A percentile compares a stretch with the other conserved stretches of the same genome.
These are phyloP conservation scores for Podabrus alpinus DNA, from an alignment of 2,888 invertebrate species.

Conservation along the genomic window DNA sequence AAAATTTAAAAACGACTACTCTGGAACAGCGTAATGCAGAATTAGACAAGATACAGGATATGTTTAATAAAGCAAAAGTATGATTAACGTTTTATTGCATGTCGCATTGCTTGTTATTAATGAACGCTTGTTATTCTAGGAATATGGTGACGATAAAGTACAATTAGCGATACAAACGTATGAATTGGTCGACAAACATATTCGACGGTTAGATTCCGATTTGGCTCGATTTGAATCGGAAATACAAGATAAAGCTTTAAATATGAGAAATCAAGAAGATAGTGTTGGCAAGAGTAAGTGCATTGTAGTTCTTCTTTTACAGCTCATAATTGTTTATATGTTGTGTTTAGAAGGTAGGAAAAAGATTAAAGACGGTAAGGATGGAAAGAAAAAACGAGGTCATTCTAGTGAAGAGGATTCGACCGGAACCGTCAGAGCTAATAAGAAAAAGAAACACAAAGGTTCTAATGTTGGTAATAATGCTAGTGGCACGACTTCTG, in stretches of 20 bases:
- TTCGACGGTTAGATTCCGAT: conserved; percentile 92
- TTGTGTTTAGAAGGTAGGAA: conserved; percentile 68
- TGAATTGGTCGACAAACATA: conserved; percentile 97
- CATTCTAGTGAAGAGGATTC: conserved; percentile 59
- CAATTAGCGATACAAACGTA: conserved; percentile 97
- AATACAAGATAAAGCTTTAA: conserved; percentile 91
- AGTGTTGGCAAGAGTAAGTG: conserved; percentile 63
- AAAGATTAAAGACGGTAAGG: conserved; percentile 67
- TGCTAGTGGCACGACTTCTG: conserved; percentile 44
- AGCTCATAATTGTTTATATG: background rate
- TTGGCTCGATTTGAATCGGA: conserved; percentile 95
- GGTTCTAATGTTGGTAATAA: conserved; percentile 47
- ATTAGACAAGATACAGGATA: conserved; percentile 80
- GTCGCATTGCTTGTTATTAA: background rate
- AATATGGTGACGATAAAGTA: conserved; percentile 96
- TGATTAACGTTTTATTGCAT: background rate
- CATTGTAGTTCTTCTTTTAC: background rate
- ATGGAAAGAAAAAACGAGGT: conserved; percentile 63
- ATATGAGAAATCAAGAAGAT: conserved; percentile 72
- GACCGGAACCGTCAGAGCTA: conserved; percentile 50
- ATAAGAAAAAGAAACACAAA: conserved; percentile 65
- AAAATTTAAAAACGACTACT: conserved; percentile 71
- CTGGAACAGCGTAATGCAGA: conserved; percentile 83
- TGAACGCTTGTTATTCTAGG: conserved; percentile 50
- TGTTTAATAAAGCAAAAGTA: conserved; percentile 88